A percentile compares a stretch with the other conserved stretches of the same genome.
Evolutionary conservation across 2,797 vertebrate species (phyloP).

Genomic region (Erethizon dorsatum): DNA sequence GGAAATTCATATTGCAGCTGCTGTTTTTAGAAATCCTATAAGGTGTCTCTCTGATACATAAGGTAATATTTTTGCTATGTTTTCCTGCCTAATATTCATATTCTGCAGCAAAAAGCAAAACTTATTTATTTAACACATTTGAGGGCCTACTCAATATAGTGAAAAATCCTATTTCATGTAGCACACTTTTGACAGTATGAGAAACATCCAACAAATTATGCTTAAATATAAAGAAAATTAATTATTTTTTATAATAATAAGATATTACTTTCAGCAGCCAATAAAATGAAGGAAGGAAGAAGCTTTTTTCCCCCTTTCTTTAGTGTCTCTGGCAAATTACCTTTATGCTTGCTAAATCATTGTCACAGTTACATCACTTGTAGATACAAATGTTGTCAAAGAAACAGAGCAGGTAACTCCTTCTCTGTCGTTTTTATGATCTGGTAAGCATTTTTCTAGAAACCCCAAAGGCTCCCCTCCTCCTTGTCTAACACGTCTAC

Average conservation of each 20-base stretch:
- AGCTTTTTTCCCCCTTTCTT: not conserved
- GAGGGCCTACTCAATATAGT: not conserved
- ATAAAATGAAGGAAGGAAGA: not conserved
- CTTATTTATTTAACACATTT: not conserved
- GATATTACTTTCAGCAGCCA: not conserved
- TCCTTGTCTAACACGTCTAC: not conserved
- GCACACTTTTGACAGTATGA: not conserved
- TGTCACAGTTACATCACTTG: not conserved
- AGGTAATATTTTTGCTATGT: constrained; percentile 34
- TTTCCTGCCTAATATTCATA: not conserved
- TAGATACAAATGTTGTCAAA: not conserved
- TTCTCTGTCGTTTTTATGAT: not conserved
- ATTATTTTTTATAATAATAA: not conserved
- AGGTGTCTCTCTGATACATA: not conserved
- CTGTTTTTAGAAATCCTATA: constrained; percentile 42
- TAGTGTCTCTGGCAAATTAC: not conserved
- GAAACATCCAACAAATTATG: not conserved
- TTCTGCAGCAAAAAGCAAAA: not conserved
- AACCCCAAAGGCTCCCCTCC: not conserved
- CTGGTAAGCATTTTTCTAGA: not conserved
- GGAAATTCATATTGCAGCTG: not conserved
- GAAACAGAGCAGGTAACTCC: not conserved
- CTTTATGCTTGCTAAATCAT: not conserved
- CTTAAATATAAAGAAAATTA: not conserved
- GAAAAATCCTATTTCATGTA: not conserved